Percentiles rank a stretch among this genome's conserved stretches.
Evolutionary conservation across 2,888 invertebrate genomes (phyloP).

Genomic region (Pherbina coryleti): DNA sequence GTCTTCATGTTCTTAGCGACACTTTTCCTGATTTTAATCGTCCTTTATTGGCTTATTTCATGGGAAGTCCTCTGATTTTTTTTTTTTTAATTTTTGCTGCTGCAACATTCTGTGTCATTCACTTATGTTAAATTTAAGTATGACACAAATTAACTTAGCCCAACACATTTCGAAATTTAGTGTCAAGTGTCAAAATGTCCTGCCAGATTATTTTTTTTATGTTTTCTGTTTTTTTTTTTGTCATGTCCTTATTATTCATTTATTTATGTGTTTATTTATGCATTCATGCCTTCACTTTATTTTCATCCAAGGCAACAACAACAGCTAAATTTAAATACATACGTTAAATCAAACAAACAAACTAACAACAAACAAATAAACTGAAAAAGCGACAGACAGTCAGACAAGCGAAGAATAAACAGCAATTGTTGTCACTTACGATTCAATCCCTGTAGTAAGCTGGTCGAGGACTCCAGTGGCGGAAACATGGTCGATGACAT

Average conservation of each 20-base stretch:
- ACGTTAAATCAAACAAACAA: neutral
- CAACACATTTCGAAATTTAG: too few species aligned
- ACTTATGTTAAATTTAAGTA: too few species aligned
- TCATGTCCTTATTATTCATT: neutral
- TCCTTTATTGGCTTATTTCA: too few species aligned
- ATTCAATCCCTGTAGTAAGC: constrained; percentile 63
- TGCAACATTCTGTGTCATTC: too few species aligned
- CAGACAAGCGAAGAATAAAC: neutral
- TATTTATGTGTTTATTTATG: constrained; percentile 29
- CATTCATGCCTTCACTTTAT: constrained; percentile 33
- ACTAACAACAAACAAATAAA: constrained; percentile 14
- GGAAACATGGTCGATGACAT: constrained; percentile 67
- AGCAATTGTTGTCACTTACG: constrained; percentile 60
- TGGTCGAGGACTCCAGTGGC: constrained; percentile 62
- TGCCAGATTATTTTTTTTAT: neutral
- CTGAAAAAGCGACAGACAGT: neutral
- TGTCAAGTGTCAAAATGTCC: too few species aligned
- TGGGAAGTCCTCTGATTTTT: too few species aligned
- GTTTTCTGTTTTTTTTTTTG: neutral
- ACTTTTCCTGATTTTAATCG: too few species aligned
- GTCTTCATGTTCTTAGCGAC: too few species aligned
- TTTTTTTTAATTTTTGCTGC: too few species aligned
- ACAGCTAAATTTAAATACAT: neutral
- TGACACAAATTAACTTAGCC: too few species aligned
- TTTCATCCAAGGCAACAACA: constrained; percentile 7